A percentile compares a stretch with the other conserved stretches of the same genome.
phyloP scores from a whole-genome alignment of 2,797 vertebrate species.

The Galago senegalensis region DNA sequence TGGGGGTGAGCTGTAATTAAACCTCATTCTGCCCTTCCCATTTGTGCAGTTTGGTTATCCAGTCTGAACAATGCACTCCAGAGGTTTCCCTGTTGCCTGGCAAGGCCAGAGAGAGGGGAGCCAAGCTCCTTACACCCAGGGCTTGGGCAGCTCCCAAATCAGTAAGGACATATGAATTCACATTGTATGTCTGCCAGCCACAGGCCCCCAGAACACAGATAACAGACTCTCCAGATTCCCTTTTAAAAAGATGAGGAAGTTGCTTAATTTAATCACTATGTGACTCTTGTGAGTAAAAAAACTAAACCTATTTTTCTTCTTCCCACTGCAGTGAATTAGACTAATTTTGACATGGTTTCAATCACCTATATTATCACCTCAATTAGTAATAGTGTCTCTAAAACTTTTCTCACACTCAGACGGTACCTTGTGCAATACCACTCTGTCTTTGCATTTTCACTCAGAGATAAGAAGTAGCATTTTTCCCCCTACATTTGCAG shows the following conservation, averaged over 20 bases:
- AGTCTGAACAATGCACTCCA: accelerated
- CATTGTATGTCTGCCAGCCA: not conserved
- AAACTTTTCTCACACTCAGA: conserved; percentile 7
- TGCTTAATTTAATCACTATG: conserved; percentile 41
- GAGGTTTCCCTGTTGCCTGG: not conserved
- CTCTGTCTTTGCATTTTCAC: not conserved
- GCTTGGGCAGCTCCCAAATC: not conserved
- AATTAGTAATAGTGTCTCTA: not conserved
- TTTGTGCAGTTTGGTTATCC: not conserved
- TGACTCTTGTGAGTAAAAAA: not conserved
- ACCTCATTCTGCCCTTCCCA: not conserved
- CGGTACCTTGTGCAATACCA: not conserved
- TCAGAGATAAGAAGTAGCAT: not conserved
- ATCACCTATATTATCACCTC: not conserved
- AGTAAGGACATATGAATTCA: not conserved
- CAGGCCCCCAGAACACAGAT: not conserved
- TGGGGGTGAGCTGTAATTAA: not conserved
- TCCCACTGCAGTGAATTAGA: conserved; percentile 45
- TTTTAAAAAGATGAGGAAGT: conserved; percentile 13
- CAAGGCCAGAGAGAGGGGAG: not conserved
- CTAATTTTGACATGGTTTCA: conserved; percentile 25
- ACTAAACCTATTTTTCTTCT: not conserved
- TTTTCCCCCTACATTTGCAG: conserved; percentile 6
- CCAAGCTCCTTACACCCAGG: not conserved
- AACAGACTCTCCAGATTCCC: not conserved